These are phyloP conservation scores for Callionymus lyra DNA, from an alignment of 2,113 vertebrate genomes.

Conservation along the genomic window DNA sequence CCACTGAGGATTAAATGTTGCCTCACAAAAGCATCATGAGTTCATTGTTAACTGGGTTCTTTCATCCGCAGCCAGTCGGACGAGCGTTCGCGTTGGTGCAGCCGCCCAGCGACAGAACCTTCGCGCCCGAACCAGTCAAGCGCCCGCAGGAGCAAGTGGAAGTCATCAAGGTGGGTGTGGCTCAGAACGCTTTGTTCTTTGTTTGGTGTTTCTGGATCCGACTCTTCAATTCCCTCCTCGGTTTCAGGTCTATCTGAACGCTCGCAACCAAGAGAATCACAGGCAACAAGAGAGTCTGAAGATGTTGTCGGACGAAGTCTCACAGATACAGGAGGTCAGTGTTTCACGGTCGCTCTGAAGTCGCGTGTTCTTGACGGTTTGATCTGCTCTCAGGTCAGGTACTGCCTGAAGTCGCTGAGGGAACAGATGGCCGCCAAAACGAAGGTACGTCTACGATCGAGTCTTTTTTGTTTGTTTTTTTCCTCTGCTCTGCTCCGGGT, in stretches of 20 bases:
- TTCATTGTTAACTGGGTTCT: slow-evolving; percentile 2
- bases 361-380: no score
- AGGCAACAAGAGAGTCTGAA: slow-evolving; percentile 72
- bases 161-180: slow-evolving; percentile 78
- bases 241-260: slow-evolving; percentile 78
- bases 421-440: slow-evolving; percentile 71
- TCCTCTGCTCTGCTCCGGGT: not conserved
- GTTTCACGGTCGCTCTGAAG: not conserved
- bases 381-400: slow-evolving; percentile 57
- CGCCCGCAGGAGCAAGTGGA: slow-evolving; percentile 79
- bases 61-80: slow-evolving; percentile 68
- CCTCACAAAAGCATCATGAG: no score
- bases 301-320: slow-evolving; percentile 81
- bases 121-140: slow-evolving; percentile 73
- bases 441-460: slow-evolving; percentile 39
- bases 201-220: not conserved
- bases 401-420: slow-evolving; percentile 67
- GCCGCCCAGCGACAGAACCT: slow-evolving; percentile 49
- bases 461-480: not conserved
- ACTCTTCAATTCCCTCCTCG: not conserved
- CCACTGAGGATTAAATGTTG: no score
- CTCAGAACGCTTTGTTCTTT: no score
- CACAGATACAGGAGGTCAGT: slow-evolving; percentile 81
- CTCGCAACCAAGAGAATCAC: slow-evolving; percentile 63
- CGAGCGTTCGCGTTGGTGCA: slow-evolving; percentile 79